phyloP scores from a whole-genome alignment of 2,888 invertebrate species.

The Heliconius ethilla region DNA sequence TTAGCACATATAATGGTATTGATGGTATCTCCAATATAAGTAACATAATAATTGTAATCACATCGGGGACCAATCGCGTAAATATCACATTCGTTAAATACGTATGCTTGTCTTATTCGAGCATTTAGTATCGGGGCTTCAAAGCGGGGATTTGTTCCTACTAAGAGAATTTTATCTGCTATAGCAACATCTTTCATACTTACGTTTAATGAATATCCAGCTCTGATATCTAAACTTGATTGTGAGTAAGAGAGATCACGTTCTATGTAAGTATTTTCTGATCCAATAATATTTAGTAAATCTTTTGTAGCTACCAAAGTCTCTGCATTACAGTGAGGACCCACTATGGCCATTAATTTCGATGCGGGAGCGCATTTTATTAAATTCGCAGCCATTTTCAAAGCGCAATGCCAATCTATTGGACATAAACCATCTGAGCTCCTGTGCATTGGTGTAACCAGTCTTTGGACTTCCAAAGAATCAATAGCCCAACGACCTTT shows the following conservation, averaged over 20 bases:
- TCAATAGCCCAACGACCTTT: slow-evolving; percentile 98
- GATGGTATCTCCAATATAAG: slow-evolving; percentile 57
- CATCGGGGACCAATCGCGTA: slow-evolving; percentile 93
- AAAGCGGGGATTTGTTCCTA: slow-evolving; percentile 98
- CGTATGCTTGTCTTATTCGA: slow-evolving; percentile 94
- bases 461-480: slow-evolving; percentile 95
- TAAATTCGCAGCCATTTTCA: slow-evolving; percentile 85
- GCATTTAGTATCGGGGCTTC: slow-evolving; percentile 98
- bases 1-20: slow-evolving; percentile 49
- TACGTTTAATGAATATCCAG: slow-evolving; percentile 67
- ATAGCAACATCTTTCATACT: slow-evolving; percentile 87
- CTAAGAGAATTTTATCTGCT: slow-evolving; percentile 93
- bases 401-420: slow-evolving; percentile 96
- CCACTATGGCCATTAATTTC: slow-evolving; percentile 71
- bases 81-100: slow-evolving; percentile 93
- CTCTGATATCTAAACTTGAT: slow-evolving; percentile 60
- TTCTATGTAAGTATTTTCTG: slow-evolving; percentile 66
- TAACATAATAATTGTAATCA: slow-evolving; percentile 90
- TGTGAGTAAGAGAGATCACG: slow-evolving; percentile 55
- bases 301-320: slow-evolving; percentile 72
- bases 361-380: slow-evolving; percentile 83
- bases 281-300: slow-evolving; percentile 66
- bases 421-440: slow-evolving; percentile 86
- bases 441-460: slow-evolving; percentile 95
- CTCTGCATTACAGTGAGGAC: slow-evolving; percentile 69